Evolutionary conservation across 2,797 vertebrate genomes (phyloP), one percentile per base, ranked within the genome.

Genomic region (Sciaenops ocellatus): DNA sequence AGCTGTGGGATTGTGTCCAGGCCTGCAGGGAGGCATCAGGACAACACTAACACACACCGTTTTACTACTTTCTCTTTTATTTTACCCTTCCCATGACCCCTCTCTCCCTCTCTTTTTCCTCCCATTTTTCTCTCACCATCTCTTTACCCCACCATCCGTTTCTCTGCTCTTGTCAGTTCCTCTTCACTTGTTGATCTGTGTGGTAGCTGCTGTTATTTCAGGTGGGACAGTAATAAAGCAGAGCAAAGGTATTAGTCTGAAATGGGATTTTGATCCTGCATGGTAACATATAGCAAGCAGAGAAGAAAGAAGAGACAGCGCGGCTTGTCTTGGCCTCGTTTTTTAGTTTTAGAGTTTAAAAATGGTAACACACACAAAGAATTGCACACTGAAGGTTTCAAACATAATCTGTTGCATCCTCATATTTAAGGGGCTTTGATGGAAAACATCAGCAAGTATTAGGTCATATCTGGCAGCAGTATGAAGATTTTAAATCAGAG

Each of bases 1-100:
- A 94, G 94, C 93, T 95, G 93, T 94, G 90, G 91, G 88, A 94
- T 93, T 94, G 91, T 95, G 94, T 94, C 93, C 95, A 93, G 94
- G 93, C 91, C 93, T 94, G 93, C 90, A 92, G 93, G 93, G 91
- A 93, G 91, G 91, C 92, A 92, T 94, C 89, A 94, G 87, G 89
- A 91, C 93, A 94, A 92, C 92, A 92, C 90, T 93, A 93, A 93
- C 93, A 91, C 90, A 93, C 93, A 93, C 91, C 82, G 87, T 94
- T 94, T 94, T 93, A 94, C 91, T 93, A 91, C 91, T 93, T 94
- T 94, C 90, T 91, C 91, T 91, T 94, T 94, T 88, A 90, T 92
- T 94, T 93, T 94, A 92, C 84, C 93, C 92, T 93, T 92, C 89
- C 87, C 88, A 87, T 91, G 92, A 93, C 92, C 88, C 83, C 87